A percentile compares a stretch with the other conserved stretches of the same genome.
phyloP scores from a whole-genome alignment of 2,888 invertebrate species.

The Ditula angustiorana region DNA sequence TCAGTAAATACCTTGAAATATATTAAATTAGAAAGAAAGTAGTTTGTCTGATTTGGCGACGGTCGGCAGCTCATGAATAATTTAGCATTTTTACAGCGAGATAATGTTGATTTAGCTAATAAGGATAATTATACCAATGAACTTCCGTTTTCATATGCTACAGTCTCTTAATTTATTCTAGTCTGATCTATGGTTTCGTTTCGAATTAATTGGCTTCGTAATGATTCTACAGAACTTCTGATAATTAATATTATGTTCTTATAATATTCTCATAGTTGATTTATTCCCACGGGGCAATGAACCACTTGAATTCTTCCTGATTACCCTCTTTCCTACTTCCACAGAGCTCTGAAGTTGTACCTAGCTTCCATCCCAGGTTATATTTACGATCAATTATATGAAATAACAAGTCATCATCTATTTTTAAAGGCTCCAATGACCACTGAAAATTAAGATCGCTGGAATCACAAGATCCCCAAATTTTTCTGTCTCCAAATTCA shows the following conservation, averaged over 20 bases:
- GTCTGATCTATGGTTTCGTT: background rate
- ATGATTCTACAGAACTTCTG: background rate
- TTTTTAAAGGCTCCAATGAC: constrained; percentile 50
- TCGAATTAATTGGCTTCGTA: background rate
- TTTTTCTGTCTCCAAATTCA: constrained; percentile 48
- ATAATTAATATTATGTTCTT: background rate
- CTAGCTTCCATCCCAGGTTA: constrained; percentile 51
- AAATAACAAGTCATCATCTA: constrained; percentile 48
- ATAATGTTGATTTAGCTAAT: constrained; percentile 25
- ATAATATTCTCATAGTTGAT: background rate
- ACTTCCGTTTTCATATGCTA: constrained; percentile 26
- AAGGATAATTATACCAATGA: constrained; percentile 25
- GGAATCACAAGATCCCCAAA: constrained; percentile 45
- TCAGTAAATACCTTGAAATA: background rate
- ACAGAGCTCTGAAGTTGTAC: constrained; percentile 34
- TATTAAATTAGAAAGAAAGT: constrained; percentile 27
- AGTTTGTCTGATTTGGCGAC: constrained; percentile 19
- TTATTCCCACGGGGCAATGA: constrained; percentile 30
- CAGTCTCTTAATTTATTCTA: constrained; percentile 1
- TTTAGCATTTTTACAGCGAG: constrained; percentile 26
- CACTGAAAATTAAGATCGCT: constrained; percentile 46
- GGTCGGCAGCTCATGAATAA: constrained; percentile 22
- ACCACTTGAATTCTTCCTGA: constrained; percentile 26
- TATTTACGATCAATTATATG: constrained; percentile 51
- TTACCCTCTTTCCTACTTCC: constrained; percentile 6